Evolutionary conservation across 2,113 vertebrate genomes (phyloP).

Genomic region (Tupaia chinensis): DNA sequence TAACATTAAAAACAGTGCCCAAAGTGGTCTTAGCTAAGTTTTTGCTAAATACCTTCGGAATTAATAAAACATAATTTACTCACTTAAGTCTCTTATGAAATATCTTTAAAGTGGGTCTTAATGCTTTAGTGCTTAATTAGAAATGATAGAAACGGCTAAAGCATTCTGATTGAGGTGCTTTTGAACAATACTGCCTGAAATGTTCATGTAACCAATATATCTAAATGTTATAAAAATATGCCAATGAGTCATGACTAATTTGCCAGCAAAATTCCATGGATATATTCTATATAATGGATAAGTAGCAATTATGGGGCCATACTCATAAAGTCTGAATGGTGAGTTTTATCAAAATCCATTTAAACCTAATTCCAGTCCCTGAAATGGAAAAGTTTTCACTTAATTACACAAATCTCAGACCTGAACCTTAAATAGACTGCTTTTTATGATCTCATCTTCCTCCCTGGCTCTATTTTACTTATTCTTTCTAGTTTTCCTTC

Average conservation of each 20-base stretch:
- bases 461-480: slow-evolving; percentile 64
- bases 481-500: slow-evolving; percentile 68
- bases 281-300: slow-evolving; percentile 61
- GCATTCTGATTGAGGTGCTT: slow-evolving; percentile 56
- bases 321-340: slow-evolving; percentile 60
- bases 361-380: slow-evolving; percentile 62
- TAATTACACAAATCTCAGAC: slow-evolving; percentile 68
- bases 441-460: slow-evolving; percentile 74
- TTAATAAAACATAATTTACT: slow-evolving; percentile 59
- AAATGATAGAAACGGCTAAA: slow-evolving; percentile 58
- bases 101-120: slow-evolving; percentile 39
- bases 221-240: slow-evolving; percentile 71
- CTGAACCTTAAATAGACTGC: slow-evolving; percentile 51
- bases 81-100: slow-evolving; percentile 61
- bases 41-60: slow-evolving; percentile 67
- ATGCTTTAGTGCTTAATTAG: slow-evolving; percentile 65
- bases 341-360: slow-evolving; percentile 73
- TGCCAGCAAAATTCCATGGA: slow-evolving; percentile 48
- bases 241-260: slow-evolving; percentile 64
- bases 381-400: slow-evolving; percentile 70
- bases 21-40: slow-evolving; percentile 30
- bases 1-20: slow-evolving; percentile 67
- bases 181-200: slow-evolving; percentile 66
- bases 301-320: slow-evolving; percentile 63
- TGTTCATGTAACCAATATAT: slow-evolving; percentile 63